phyloP scores from a whole-genome alignment of 2,888 invertebrate species.

The Drosophila basisetae region DNA sequence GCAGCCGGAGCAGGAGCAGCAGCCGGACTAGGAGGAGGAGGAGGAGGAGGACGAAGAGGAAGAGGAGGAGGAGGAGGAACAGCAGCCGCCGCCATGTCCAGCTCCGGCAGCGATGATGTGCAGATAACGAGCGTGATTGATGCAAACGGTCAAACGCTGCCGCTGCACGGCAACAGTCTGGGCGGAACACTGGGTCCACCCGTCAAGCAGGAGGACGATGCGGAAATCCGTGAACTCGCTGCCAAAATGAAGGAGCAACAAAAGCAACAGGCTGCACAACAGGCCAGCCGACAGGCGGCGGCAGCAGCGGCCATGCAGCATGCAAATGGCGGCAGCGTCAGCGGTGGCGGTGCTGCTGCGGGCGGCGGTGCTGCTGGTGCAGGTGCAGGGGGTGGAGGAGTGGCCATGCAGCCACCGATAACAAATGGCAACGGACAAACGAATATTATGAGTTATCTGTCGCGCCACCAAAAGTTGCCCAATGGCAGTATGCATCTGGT shows the following conservation, averaged over 20 bases:
- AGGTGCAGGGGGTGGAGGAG: slow-evolving; percentile 22
- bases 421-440: slow-evolving; percentile 85
- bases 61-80: slow-evolving; percentile 2
- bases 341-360: slow-evolving; percentile 2
- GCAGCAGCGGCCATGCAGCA: slow-evolving; percentile 56
- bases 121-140: slow-evolving; percentile 82
- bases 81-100: slow-evolving; percentile 46
- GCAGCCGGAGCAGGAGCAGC: slow-evolving; percentile 12
- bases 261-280: slow-evolving; percentile 86
- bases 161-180: slow-evolving; percentile 82
- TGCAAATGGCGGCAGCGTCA: slow-evolving; percentile 56
- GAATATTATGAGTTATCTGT: slow-evolving; percentile 88
- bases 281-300: slow-evolving; percentile 71
- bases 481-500: slow-evolving; percentile 77
- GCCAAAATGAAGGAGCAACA: slow-evolving; percentile 94
- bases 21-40: slow-evolving; percentile 3
- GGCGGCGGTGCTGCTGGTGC: slow-evolving; percentile 27
- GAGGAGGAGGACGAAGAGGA: slow-evolving; percentile 8
- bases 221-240: slow-evolving; percentile 94
- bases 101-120: slow-evolving; percentile 72
- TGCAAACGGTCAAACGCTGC: slow-evolving; percentile 83
- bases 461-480: slow-evolving; percentile 84
- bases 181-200: slow-evolving; percentile 75
- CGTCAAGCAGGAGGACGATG: slow-evolving; percentile 89
- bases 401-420: slow-evolving; percentile 67